Evolutionary conservation across 2,888 invertebrate species (phyloP).

Genomic region (Eupithecia vulgata): DNA sequence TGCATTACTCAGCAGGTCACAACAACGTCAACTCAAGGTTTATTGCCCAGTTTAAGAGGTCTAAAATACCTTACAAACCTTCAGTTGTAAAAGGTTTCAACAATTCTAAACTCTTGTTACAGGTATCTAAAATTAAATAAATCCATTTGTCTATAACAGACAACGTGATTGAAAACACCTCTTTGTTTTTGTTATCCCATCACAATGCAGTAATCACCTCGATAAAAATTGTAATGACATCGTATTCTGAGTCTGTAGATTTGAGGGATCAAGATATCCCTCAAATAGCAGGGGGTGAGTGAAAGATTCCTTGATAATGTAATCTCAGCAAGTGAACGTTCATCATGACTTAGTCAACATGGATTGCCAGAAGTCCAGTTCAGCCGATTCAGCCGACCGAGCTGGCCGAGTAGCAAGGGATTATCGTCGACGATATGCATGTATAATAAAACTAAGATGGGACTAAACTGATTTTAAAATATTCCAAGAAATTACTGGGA

Average conservation of each 20-base stretch:
- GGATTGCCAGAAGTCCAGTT: background rate
- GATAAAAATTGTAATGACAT: background rate
- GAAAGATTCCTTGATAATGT: background rate
- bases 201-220: background rate
- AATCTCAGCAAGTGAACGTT: background rate
- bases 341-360: background rate
- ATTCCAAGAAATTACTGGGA: background rate
- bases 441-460: background rate
- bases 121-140: background rate
- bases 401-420: background rate
- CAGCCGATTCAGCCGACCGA: background rate
- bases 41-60: slow-evolving; percentile 24
- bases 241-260: background rate
- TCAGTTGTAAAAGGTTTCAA: slow-evolving; percentile 24
- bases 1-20: slow-evolving; percentile 12
- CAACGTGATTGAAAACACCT: background rate
- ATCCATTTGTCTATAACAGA: background rate
- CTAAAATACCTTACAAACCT: slow-evolving; percentile 17
- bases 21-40: slow-evolving; percentile 9
- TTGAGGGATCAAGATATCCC: background rate
- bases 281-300: background rate
- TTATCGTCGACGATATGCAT: background rate
- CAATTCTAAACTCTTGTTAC: slow-evolving; percentile 7
- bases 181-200: background rate
- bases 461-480: background rate